Evolutionary conservation across 2,113 vertebrate genomes (phyloP).

Genomic region (Passer domesticus): DNA sequence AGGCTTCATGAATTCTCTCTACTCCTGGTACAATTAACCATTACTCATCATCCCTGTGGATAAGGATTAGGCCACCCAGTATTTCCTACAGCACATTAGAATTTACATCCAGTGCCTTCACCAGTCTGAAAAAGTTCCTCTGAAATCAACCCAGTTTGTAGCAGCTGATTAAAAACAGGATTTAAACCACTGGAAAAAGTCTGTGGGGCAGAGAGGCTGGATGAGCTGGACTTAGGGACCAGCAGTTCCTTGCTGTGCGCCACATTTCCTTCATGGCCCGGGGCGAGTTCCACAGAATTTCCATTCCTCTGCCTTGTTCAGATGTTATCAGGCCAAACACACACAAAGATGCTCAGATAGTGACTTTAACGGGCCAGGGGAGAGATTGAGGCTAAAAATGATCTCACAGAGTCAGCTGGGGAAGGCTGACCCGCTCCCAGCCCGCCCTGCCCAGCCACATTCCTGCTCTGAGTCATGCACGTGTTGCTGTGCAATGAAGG

Average conservation of each 20-base stretch:
- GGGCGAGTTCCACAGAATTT: not conserved
- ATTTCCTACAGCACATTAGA: not conserved
- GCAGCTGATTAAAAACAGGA: not conserved
- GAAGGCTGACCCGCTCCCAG: not conserved
- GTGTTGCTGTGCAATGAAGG: not conserved
- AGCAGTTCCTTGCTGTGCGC: not conserved
- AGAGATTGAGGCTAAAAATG: not conserved
- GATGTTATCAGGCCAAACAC: constrained; percentile 22
- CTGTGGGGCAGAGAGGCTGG: not conserved
- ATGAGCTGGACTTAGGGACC: not conserved
- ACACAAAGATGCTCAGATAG: not conserved
- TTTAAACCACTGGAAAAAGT: not conserved
- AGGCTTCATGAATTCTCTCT: not conserved
- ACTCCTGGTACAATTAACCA: not conserved
- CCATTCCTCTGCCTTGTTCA: not conserved
- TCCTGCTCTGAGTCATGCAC: not conserved
- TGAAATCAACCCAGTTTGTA: not conserved
- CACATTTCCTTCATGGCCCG: not conserved
- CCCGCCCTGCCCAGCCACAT: not conserved
- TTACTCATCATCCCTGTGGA: no score
- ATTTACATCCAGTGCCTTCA: not conserved
- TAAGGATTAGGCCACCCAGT: not conserved
- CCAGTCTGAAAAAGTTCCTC: not conserved
- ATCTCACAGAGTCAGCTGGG: not conserved
- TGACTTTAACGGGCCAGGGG: not conserved